Percentiles rank a stretch among this genome's conserved stretches.
phyloP scores from a whole-genome alignment of 2,113 vertebrate species.

The Neolamprologus hecqui region DNA sequence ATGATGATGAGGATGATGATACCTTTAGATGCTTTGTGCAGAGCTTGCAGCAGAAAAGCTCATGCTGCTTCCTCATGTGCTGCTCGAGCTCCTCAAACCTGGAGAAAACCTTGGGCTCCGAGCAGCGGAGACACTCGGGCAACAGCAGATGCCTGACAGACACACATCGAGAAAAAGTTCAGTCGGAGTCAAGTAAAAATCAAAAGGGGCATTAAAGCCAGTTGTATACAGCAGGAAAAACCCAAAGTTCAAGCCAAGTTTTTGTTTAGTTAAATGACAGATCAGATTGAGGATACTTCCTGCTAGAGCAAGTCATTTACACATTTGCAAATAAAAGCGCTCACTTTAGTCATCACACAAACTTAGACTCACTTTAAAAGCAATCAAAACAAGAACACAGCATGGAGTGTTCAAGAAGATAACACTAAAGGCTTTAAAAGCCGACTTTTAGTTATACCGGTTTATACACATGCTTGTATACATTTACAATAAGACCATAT shows the following conservation, averaged over 20 bases:
- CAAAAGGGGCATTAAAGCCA: background rate
- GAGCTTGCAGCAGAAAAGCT: slow-evolving; percentile 94
- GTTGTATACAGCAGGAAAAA: background rate
- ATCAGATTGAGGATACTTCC: background rate
- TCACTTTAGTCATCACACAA: background rate
- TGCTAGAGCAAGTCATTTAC: background rate
- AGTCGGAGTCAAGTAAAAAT: background rate
- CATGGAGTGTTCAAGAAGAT: background rate
- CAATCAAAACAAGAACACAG: background rate
- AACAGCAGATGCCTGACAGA: slow-evolving; percentile 81
- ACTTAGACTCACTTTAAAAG: background rate
- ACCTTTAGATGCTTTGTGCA: slow-evolving; percentile 94
- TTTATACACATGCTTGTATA: background rate
- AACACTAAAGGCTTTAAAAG: background rate
- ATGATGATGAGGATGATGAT: background rate
- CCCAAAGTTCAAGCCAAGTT: background rate
- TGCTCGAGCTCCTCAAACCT: slow-evolving; percentile 91
- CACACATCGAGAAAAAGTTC: background rate
- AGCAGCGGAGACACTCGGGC: slow-evolving; percentile 81
- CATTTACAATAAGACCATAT: background rate
- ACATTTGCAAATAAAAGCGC: background rate
- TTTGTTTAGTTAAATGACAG: background rate
- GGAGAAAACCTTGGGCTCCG: slow-evolving; percentile 80
- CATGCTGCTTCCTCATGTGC: slow-evolving; percentile 94
- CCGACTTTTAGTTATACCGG: background rate